Percentiles rank a stretch among this genome's conserved stretches.
These are phyloP conservation scores for Electrophaes corylata DNA, from an alignment of 2,888 invertebrate genomes.

Conservation along the genomic window DNA sequence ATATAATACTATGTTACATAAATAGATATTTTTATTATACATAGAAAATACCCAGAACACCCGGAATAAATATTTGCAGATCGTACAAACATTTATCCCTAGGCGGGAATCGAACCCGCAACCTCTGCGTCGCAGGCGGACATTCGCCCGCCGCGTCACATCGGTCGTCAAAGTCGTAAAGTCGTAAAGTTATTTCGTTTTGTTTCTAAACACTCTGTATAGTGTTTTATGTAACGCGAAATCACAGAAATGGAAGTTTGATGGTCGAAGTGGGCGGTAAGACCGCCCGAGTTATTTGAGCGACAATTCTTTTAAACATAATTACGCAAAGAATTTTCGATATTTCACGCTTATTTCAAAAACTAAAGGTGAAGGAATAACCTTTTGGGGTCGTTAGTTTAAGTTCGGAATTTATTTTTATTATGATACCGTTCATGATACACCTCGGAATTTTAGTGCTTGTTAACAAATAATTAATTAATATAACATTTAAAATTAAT, in stretches of 20 bases:
- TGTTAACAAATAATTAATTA: neutral
- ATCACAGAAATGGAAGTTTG: slow-evolving; percentile 20
- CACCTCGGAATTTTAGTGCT: neutral
- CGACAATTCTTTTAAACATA: slow-evolving; percentile 13
- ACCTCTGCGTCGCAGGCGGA: too few relatives aligned
- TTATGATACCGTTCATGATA: slow-evolving; percentile 13
- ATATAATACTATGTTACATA: too few relatives aligned
- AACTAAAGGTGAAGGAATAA: slow-evolving; percentile 21
- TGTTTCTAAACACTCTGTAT: slow-evolving; percentile 6
- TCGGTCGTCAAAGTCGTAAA: too few relatives aligned
- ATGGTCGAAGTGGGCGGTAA: slow-evolving; percentile 25
- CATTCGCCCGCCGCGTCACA: too few relatives aligned
- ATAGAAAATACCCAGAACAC: too few relatives aligned
- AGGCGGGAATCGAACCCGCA: too few relatives aligned
- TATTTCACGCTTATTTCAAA: slow-evolving; percentile 12
- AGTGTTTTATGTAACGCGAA: slow-evolving; percentile 4
- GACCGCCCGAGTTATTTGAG: slow-evolving; percentile 18
- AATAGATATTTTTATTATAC: too few relatives aligned
- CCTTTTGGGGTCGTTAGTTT: slow-evolving; percentile 19
- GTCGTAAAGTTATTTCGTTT: neutral
- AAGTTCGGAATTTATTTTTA: slow-evolving; percentile 19
- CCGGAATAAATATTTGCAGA: too few relatives aligned
- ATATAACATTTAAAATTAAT: neutral
- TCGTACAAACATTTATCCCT: too few relatives aligned
- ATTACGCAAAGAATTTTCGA: slow-evolving; percentile 18